Evolutionary conservation across 2,113 vertebrate species (phyloP).

Genomic region (Mesocricetus auratus): DNA sequence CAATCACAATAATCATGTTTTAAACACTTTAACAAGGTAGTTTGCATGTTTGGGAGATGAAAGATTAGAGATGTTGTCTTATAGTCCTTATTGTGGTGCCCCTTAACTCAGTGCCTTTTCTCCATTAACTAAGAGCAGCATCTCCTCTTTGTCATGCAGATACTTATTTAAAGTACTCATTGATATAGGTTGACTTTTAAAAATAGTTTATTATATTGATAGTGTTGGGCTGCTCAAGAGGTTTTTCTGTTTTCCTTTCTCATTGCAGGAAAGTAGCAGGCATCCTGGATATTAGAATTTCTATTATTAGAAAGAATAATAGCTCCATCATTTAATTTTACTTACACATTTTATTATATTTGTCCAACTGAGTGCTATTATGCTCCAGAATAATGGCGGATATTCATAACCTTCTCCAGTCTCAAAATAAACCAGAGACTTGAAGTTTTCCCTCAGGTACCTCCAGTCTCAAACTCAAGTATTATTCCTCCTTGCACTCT

Average conservation of each 20-base stretch:
- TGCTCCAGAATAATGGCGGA: slow-evolving; percentile 66
- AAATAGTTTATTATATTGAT: slow-evolving; percentile 46
- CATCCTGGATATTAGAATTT: slow-evolving; percentile 59
- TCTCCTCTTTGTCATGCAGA: slow-evolving; percentile 36
- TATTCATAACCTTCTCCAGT: slow-evolving; percentile 68
- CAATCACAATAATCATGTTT: background rate
- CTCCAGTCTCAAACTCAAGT: slow-evolving; percentile 63
- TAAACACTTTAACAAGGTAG: background rate
- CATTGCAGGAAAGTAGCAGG: slow-evolving; percentile 42
- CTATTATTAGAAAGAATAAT: slow-evolving; percentile 61
- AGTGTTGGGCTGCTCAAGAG: slow-evolving; percentile 53
- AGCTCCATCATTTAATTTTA: slow-evolving; percentile 69
- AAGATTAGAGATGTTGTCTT: background rate
- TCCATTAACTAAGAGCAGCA: slow-evolving; percentile 6
- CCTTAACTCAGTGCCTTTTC: background rate
- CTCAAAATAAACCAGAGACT: slow-evolving; percentile 71
- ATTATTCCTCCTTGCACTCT: slow-evolving; percentile 43
- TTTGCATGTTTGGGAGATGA: background rate
- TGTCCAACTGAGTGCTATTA: slow-evolving; percentile 69
- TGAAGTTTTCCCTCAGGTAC: slow-evolving; percentile 59
- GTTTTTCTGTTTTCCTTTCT: slow-evolving; percentile 65
- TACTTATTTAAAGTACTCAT: slow-evolving; percentile 39
- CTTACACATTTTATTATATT: slow-evolving; percentile 69
- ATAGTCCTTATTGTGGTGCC: background rate
- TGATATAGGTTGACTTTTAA: slow-evolving; percentile 36